phyloP scores from a whole-genome alignment of 2,113 vertebrate species.

The Baryphthengus martii region DNA sequence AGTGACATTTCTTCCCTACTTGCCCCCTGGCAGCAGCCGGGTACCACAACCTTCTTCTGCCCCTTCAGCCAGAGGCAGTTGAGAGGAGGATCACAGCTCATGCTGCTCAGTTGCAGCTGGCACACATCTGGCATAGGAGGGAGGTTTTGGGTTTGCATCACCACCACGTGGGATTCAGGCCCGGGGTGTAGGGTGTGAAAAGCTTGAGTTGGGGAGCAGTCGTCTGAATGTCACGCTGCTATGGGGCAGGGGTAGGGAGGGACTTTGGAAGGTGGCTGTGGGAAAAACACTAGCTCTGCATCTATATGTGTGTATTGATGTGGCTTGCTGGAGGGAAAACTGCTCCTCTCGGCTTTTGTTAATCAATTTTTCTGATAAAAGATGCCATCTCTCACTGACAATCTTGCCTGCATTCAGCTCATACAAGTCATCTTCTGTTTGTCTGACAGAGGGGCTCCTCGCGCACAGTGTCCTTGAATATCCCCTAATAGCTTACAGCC shows the following conservation, averaged over 20 bases:
- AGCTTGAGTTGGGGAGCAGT: not conserved
- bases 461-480: fast-evolving
- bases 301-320: not conserved
- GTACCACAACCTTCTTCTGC: fast-evolving
- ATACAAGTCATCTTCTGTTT: not conserved
- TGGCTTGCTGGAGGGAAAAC: not conserved
- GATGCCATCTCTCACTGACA: conserved; percentile 3
- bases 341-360: not conserved
- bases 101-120: not conserved
- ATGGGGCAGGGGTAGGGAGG: not conserved
- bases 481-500: not conserved
- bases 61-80: not conserved
- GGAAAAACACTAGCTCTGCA: not conserved
- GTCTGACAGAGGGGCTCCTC: not conserved
- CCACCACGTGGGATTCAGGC: not conserved
- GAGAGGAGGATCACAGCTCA: fast-evolving
- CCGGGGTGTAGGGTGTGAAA: not conserved
- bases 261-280: not conserved
- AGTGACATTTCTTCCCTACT: not conserved
- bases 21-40: fast-evolving
- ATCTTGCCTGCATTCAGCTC: not conserved
- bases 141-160: not conserved
- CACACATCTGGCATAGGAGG: not conserved
- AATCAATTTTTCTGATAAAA: conserved; percentile 27
- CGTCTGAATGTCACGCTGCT: not conserved